These are phyloP conservation scores for Exephanes ischioxanthus DNA, from an alignment of 2,888 invertebrate species.

Conservation along the genomic window DNA sequence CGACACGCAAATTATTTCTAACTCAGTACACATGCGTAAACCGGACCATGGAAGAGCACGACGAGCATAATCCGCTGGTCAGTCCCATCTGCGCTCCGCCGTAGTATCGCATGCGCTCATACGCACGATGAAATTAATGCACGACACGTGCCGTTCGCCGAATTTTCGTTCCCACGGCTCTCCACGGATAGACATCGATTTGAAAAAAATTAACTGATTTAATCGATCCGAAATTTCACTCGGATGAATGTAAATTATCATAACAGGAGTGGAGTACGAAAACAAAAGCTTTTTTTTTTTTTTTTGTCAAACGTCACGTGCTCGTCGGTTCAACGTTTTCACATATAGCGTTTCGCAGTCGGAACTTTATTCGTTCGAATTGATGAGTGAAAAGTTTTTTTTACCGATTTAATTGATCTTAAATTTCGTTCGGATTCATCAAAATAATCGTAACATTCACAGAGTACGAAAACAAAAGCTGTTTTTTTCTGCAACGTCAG, in stretches of 20 bases:
- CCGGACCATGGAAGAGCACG: not conserved
- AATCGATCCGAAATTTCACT: not conserved
- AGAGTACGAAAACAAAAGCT: constrained; percentile 9
- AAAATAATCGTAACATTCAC: not conserved
- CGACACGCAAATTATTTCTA: constrained; percentile 13
- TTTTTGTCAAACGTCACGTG: constrained; percentile 4
- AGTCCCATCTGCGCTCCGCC: not conserved
- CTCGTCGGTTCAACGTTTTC: constrained; percentile 28
- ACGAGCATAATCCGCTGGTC: not conserved
- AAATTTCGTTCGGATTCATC: not conserved
- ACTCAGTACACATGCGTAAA: constrained; percentile 3
- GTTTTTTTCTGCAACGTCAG: constrained; percentile 19
- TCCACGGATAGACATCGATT: constrained; percentile 27
- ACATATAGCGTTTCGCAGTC: not conserved
- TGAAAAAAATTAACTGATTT: constrained; percentile 24
- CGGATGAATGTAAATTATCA: not conserved
- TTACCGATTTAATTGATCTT: constrained; percentile 11
- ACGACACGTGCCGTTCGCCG: constrained; percentile 32
- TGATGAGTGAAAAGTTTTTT: constrained; percentile 68
- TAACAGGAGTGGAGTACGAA: not conserved
- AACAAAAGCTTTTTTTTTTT: not conserved
- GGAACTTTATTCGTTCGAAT: constrained; percentile 35
- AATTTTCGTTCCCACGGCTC: constrained; percentile 54
- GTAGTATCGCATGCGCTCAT: not conserved
- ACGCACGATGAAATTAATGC: constrained; percentile 38